A percentile compares a stretch with the other conserved stretches of the same genome.
These are phyloP conservation scores for Rhombomys opimus DNA, from an alignment of 2,113 vertebrate species.

Conservation along the genomic window DNA sequence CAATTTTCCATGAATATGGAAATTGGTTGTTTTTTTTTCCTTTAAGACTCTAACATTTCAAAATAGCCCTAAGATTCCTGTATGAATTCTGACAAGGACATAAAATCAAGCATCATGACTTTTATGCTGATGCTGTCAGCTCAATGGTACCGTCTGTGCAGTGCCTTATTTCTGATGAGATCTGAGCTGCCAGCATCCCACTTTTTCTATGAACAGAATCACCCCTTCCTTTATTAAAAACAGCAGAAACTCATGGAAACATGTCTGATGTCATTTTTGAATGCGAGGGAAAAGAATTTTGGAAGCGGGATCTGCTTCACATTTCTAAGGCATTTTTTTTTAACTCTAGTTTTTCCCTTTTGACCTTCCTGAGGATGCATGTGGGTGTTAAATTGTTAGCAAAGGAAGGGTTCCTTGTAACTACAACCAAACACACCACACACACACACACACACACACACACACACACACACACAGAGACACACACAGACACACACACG, in stretches of 20 bases:
- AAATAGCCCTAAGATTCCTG: constrained; percentile 49
- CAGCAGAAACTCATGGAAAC: constrained; percentile 59
- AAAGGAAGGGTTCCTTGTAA: constrained; percentile 72
- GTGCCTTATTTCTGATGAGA: constrained; percentile 63
- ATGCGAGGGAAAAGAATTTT: constrained; percentile 69
- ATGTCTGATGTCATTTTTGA: constrained; percentile 69
- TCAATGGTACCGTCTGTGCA: constrained; percentile 15
- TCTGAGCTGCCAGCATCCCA: constrained; percentile 37
- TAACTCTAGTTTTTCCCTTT: constrained; percentile 74
- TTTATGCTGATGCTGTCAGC: constrained; percentile 58
- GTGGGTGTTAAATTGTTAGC: constrained; percentile 82
- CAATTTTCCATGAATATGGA: constrained; percentile 64
- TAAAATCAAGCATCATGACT: constrained; percentile 62
- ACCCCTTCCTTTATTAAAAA: constrained; percentile 67
- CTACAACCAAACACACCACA: constrained; percentile 5
- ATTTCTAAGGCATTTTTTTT: constrained; percentile 79
- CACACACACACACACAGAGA: background rate
- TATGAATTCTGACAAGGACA: constrained; percentile 51
- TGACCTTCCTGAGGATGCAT: constrained; percentile 82
- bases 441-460: background rate
- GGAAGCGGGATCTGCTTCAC: constrained; percentile 73
- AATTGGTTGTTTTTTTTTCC: background rate
- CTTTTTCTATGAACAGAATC: constrained; percentile 38
- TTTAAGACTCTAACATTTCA: constrained; percentile 55
- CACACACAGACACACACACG: background rate